These are phyloP conservation scores for Herpailurus yagouaroundi DNA, from an alignment of 2,113 vertebrate species.

Conservation along the genomic window DNA sequence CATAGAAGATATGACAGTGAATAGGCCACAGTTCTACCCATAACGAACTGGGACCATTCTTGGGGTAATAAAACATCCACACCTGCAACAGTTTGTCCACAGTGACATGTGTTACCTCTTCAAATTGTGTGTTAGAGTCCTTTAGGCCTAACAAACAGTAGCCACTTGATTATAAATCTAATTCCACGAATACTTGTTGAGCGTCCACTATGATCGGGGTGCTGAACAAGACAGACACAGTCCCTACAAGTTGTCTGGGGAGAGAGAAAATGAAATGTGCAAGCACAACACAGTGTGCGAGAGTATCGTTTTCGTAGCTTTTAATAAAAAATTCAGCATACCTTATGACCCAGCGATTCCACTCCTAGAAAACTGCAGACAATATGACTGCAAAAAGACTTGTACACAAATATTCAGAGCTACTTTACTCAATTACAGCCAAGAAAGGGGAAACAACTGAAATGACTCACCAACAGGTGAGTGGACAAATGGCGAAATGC, in stretches of 20 bases:
- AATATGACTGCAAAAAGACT: background rate
- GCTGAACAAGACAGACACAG: background rate
- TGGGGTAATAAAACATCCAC: background rate
- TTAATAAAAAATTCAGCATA: background rate
- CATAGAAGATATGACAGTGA: background rate
- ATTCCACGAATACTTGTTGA: constrained; percentile 36
- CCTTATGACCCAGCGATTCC: background rate
- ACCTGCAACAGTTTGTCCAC: background rate
- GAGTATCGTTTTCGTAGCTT: background rate
- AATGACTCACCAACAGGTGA: background rate
- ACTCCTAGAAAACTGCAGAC: constrained; percentile 32
- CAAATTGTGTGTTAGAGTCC: background rate
- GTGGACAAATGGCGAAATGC: background rate
- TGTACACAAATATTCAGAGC: background rate
- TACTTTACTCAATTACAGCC: background rate
- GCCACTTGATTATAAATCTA: constrained; percentile 41
- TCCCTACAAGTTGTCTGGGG: background rate
- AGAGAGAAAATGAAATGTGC: background rate
- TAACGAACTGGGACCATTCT: background rate
- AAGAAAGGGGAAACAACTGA: background rate
- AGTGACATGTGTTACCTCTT: background rate
- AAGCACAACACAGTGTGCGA: background rate
- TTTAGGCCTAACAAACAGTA: background rate
- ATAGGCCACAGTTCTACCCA: background rate
- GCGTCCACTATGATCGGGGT: background rate